Evolutionary conservation across 2,113 vertebrate species (phyloP), one percentile per base, ranked within the genome.

Genomic region (Ictalurus punctatus): DNA sequence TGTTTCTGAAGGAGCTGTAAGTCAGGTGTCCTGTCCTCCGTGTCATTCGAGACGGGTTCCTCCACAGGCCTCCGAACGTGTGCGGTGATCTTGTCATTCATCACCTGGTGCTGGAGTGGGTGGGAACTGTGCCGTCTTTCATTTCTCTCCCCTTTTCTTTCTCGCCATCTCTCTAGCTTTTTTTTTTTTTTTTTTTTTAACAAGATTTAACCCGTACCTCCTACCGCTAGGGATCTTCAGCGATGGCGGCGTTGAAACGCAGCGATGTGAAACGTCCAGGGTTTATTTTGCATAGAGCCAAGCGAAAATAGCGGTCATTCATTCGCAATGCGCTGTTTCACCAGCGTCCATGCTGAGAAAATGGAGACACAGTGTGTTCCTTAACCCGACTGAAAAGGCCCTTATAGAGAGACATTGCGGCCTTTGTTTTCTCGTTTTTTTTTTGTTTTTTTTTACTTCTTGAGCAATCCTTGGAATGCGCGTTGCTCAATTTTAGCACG

Each of bases 11-110:
- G 91, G 92, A 48, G 21, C 82, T 89, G 87, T 83, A 89, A 89
- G 90, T 89, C 56, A 90, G 91, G 88, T 6, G 85, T 91, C 92
- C 90, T 69, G 90, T 89, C 78, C 91, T 86, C 94, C 93, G 92
- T 92, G 92, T 94, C 93, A 93, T 90, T 86, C 73, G 90, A 94
- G 93, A 92, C 92, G 65, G 74, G 93, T 93, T 87, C 92, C 10
- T 80, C 91, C 19, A 54, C 16, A 25, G 54, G 86, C 79, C 54
- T 88, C 69, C 82, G 93, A 93, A 94, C 91, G 92, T 92, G 83
- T 93, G 86, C 94, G 94, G 93, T 94, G 92, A 91, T 95, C 86
- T 86, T 92, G 87, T 93, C 95, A 92, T 93, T 95, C 92, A 94
- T 95, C 94, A 95, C 91, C 86, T 89, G 90, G 90, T 25, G 91